Evolutionary conservation across 30 jellyfish, hydroid and myxozoan species (phyloP).

Genomic region (Morbakka virulenta): DNA sequence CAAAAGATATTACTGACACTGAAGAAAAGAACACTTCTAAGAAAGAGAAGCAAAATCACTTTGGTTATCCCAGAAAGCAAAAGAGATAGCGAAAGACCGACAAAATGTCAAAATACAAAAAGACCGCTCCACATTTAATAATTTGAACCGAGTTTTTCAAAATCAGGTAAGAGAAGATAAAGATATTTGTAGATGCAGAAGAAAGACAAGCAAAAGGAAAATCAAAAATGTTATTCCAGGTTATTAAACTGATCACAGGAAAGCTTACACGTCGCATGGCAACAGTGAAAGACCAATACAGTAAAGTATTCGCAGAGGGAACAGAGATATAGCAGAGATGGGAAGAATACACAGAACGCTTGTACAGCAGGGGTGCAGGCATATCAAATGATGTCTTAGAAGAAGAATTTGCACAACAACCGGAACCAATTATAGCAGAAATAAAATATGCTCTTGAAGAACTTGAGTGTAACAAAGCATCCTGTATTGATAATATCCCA

Average conservation of each 20-base stretch:
- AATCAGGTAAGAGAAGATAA: not conserved
- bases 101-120: not conserved
- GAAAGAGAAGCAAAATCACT: not conserved
- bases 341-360: not conserved
- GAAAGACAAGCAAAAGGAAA: not conserved
- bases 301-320: not conserved
- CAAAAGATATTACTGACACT: not conserved
- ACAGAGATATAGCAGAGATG: constrained; percentile 11
- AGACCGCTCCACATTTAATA: not conserved
- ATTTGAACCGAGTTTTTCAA: not conserved
- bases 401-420: not conserved
- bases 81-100: not conserved
- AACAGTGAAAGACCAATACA: constrained; percentile 18
- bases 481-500: not conserved
- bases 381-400: not conserved
- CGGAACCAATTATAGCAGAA: not conserved
- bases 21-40: not conserved
- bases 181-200: not conserved
- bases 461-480: not conserved
- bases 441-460: not conserved
- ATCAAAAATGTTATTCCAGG: not conserved
- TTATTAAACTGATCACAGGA: not conserved
- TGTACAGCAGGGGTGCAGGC: not conserved
- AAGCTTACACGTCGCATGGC: not conserved
- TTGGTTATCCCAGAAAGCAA: not conserved